These are phyloP conservation scores for Gnatocerus cornutus DNA, from an alignment of 2,888 invertebrate genomes.

Conservation along the genomic window DNA sequence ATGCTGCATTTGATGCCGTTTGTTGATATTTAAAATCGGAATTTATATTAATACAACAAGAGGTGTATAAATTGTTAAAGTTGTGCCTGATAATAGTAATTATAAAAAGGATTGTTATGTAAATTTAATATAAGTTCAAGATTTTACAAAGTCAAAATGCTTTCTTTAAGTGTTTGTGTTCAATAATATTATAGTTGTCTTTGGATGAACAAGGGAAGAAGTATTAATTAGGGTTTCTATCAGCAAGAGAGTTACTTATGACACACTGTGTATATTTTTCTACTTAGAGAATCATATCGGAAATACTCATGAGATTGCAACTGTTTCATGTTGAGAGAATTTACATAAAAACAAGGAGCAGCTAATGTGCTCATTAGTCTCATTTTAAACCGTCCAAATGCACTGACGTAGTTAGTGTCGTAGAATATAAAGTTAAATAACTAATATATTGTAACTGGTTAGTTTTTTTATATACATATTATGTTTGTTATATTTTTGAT, in stretches of 20 bases:
- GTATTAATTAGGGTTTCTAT: neutral
- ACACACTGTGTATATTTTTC: slow-evolving; percentile 44
- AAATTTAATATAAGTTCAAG: slow-evolving; percentile 36
- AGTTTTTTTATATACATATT: slow-evolving; percentile 37
- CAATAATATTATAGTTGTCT: slow-evolving; percentile 21
- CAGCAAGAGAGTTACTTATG: slow-evolving; percentile 31
- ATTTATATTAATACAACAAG: slow-evolving; percentile 40
- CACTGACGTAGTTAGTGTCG: slow-evolving; percentile 64
- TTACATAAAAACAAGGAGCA: slow-evolving; percentile 20
- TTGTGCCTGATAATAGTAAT: slow-evolving; percentile 32
- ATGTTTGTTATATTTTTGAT: slow-evolving; percentile 44
- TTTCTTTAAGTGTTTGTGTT: slow-evolving; percentile 34
- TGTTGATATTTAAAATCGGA: slow-evolving; percentile 29
- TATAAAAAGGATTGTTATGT: slow-evolving; percentile 24
- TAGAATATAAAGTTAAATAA: slow-evolving; percentile 59
- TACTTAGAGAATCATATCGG: slow-evolving; percentile 45
- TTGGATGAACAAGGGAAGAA: neutral
- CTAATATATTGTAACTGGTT: slow-evolving; percentile 54
- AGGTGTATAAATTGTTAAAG: slow-evolving; percentile 25
- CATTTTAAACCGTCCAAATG: slow-evolving; percentile 67
- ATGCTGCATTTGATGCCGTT: slow-evolving; percentile 17
- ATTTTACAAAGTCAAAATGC: slow-evolving; percentile 10
- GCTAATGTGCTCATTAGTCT: slow-evolving; percentile 61
- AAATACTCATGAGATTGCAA: slow-evolving; percentile 42
- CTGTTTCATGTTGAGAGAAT: slow-evolving; percentile 33